Conservation (phyloP, 1,140 invertebrate genomes). For the Drosophila pseudoobscura region DNA sequence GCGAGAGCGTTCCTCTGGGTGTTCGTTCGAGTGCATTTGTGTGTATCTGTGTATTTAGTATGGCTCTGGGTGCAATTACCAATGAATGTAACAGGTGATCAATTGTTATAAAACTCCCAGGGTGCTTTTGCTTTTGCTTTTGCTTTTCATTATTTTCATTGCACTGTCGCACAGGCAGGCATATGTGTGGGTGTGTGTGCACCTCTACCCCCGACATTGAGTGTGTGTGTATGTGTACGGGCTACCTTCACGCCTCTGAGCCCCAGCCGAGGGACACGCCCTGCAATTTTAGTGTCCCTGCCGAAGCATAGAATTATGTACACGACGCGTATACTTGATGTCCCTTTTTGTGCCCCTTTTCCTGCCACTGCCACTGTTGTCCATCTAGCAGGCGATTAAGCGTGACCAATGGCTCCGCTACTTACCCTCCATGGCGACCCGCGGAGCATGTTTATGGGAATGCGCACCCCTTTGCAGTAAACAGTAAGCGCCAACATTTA, state of each 20-base stretch:
- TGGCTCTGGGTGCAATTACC: conserved; percentile 83
- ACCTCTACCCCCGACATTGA: conserved; percentile 2
- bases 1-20: conserved; percentile 44
- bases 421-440: conserved; percentile 37
- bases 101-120: conserved; percentile 84
- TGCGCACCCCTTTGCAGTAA: conserved; percentile 23
- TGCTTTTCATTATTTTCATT: conserved; percentile 82
- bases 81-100: conserved; percentile 83
- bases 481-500: conserved; percentile 58
- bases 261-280: conserved; percentile 7
- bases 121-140: conserved; percentile 82
- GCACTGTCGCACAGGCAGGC: conserved; percentile 45
- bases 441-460: conserved; percentile 48
- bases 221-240: conserved; percentile 19
- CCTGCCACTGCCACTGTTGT: background rate
- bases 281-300: conserved; percentile 43
- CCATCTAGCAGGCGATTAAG: conserved; percentile 65
- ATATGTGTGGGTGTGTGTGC: background rate
- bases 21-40: background rate
- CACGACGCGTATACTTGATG: conserved; percentile 66
- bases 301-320: conserved; percentile 68
- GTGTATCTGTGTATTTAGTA: conserved; percentile 68
- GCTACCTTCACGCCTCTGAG: conserved; percentile 38
- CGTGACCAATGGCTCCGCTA: conserved; percentile 72
- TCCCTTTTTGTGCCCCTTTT: conserved; percentile 11